Conservation (phyloP, 2,797 vertebrate species). For the Chaetodon trifasciatus region DNA sequence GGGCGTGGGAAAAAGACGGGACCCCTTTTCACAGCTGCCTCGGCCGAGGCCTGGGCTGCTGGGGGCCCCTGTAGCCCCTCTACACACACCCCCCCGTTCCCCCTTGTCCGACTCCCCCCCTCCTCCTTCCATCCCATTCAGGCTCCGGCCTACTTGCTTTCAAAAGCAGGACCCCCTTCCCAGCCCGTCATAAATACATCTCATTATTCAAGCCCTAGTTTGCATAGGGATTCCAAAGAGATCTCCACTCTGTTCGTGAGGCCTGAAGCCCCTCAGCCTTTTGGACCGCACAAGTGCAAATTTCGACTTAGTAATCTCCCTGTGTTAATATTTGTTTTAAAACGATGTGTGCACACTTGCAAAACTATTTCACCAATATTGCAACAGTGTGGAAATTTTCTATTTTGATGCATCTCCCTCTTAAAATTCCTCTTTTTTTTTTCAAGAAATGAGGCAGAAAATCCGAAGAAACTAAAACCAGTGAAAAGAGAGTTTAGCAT, state of each 20-base stretch:
- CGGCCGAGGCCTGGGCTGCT: constrained; percentile 86
- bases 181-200: constrained; percentile 90
- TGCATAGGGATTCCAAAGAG: constrained; percentile 89
- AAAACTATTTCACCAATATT: constrained; percentile 41
- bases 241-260: constrained; percentile 80
- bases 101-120: constrained; percentile 66
- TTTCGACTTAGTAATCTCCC: constrained; percentile 80
- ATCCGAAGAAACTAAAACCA: constrained; percentile 38
- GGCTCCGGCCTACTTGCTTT: constrained; percentile 84
- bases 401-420: constrained; percentile 1
- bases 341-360: constrained; percentile 64
- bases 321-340: constrained; percentile 83
- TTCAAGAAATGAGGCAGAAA: constrained; percentile 4
- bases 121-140: constrained; percentile 80
- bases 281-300: constrained; percentile 80
- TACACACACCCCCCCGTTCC: constrained; percentile 51
- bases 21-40: constrained; percentile 95
- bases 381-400: constrained; percentile 7
- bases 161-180: constrained; percentile 80
- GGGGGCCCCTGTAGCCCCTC: constrained; percentile 84
- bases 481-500: constrained; percentile 70
- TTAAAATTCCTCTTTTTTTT: not conserved
- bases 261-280: constrained; percentile 79
- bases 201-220: constrained; percentile 90
- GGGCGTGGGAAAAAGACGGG: constrained; percentile 95